Evolutionary conservation across 2,113 vertebrate species (phyloP).

Genomic region (Dunckerocampus dactyliophorus): DNA sequence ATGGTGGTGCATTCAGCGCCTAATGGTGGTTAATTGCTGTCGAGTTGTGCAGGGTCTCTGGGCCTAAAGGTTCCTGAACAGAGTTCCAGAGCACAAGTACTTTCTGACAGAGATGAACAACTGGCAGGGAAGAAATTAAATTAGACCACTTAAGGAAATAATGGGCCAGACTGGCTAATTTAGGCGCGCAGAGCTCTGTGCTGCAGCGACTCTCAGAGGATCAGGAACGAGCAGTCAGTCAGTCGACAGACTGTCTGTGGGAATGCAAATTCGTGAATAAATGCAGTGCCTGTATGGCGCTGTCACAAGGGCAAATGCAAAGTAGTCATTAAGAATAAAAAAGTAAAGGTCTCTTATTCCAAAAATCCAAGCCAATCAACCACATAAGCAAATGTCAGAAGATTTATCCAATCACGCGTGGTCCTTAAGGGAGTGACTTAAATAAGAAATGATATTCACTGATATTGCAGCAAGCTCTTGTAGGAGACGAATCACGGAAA

Average conservation of each 20-base stretch:
- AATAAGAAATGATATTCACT: background rate
- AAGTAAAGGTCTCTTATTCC: background rate
- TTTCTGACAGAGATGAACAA: conserved; percentile 67
- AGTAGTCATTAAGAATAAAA: conserved; percentile 2
- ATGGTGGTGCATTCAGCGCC: conserved; percentile 44
- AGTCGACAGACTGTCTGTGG: background rate
- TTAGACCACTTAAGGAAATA: conserved; percentile 69
- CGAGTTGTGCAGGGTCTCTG: conserved; percentile 37
- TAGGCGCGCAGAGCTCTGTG: conserved; percentile 40
- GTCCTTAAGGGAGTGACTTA: background rate
- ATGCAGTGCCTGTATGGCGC: background rate
- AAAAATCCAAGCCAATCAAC: background rate
- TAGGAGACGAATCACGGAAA: too few relatives aligned
- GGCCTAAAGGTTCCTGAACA: conserved; percentile 47
- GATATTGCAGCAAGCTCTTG: background rate
- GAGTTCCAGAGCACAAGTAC: conserved; percentile 42
- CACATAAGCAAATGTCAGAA: background rate
- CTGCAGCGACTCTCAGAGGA: conserved; percentile 37
- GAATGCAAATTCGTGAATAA: conserved; percentile 27
- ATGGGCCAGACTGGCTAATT: conserved; percentile 62
- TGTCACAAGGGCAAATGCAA: background rate
- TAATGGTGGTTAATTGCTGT: conserved; percentile 56
- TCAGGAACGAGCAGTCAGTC: background rate
- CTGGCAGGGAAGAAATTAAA: conserved; percentile 67
- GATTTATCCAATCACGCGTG: background rate